These are phyloP conservation scores for Corythornis madagascariensis DNA, from an alignment of 2,113 vertebrate species.

Conservation along the genomic window DNA sequence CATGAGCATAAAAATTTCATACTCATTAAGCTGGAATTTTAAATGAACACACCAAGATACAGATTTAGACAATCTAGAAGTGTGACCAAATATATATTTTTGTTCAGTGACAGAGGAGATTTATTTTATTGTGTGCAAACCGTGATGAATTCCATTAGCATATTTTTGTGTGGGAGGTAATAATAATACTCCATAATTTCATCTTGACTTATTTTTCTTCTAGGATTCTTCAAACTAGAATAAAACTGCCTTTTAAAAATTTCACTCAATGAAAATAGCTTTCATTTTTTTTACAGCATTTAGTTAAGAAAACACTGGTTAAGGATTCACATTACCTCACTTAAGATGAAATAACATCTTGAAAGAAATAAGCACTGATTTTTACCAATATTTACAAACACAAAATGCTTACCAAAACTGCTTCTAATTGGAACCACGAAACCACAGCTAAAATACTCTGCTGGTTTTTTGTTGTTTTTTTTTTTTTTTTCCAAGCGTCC, in stretches of 20 bases:
- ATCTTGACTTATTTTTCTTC: not conserved
- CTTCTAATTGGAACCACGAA: not conserved
- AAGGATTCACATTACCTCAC: not conserved
- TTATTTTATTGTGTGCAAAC: not conserved
- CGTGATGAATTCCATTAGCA: not conserved
- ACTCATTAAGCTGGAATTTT: not conserved
- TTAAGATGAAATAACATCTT: not conserved
- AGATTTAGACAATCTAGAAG: not conserved
- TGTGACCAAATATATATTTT: not conserved
- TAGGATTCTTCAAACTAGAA: not conserved
- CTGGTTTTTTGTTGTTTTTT: not conserved
- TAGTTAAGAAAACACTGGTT: not conserved
- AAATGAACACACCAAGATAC: not conserved
- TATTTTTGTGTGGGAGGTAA: not conserved
- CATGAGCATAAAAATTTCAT: not conserved
- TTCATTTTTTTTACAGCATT: not conserved
- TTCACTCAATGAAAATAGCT: not conserved
- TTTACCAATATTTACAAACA: not conserved
- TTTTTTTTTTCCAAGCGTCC: not conserved
- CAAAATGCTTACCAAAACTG: not conserved
- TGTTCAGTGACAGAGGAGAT: not conserved
- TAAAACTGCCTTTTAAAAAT: not conserved
- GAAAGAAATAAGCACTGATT: not conserved
- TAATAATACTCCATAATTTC: rapidly evolving
- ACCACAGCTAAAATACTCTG: not conserved